Evolutionary conservation across 2,797 vertebrate genomes (phyloP).

Genomic region (Phrynocephalus guinanensis): DNA sequence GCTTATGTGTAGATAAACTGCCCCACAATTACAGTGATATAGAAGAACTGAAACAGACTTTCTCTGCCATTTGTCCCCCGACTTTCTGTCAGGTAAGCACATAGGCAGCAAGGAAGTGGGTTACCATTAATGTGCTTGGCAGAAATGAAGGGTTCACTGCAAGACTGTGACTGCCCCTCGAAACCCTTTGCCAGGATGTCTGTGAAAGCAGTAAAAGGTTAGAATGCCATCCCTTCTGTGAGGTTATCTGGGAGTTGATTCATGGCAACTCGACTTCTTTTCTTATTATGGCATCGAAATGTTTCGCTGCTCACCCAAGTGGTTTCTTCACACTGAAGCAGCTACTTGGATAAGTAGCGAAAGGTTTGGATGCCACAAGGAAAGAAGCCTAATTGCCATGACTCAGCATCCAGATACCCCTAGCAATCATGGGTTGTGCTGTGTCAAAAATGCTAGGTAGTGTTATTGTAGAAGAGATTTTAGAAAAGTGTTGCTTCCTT

Average conservation of each 20-base stretch:
- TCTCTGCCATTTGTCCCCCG: conserved; percentile 80
- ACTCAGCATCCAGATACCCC: too few relatives aligned
- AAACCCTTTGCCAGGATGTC: neutral
- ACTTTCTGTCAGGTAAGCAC: conserved; percentile 89
- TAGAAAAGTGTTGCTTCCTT: neutral
- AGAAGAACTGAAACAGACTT: conserved; percentile 81
- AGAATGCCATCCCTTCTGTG: too few relatives aligned
- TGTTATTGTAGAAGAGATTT: neutral
- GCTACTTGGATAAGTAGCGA: too few relatives aligned
- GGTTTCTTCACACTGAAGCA: too few relatives aligned
- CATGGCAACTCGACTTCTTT: too few relatives aligned
- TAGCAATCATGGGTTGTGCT: neutral
- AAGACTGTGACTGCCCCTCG: neutral
- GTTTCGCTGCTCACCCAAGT: too few relatives aligned
- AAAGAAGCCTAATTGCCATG: too few relatives aligned
- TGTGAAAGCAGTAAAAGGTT: neutral
- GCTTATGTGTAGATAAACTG: conserved; percentile 89
- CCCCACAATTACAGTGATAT: conserved; percentile 82
- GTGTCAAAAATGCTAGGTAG: neutral
- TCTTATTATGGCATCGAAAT: too few relatives aligned
- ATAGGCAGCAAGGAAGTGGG: too few relatives aligned
- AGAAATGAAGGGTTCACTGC: too few relatives aligned
- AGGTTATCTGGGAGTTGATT: too few relatives aligned
- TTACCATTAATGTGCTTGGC: neutral
- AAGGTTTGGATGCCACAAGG: too few relatives aligned